phyloP scores from a whole-genome alignment of 2,888 invertebrate species.

The Melanostoma scalare region DNA sequence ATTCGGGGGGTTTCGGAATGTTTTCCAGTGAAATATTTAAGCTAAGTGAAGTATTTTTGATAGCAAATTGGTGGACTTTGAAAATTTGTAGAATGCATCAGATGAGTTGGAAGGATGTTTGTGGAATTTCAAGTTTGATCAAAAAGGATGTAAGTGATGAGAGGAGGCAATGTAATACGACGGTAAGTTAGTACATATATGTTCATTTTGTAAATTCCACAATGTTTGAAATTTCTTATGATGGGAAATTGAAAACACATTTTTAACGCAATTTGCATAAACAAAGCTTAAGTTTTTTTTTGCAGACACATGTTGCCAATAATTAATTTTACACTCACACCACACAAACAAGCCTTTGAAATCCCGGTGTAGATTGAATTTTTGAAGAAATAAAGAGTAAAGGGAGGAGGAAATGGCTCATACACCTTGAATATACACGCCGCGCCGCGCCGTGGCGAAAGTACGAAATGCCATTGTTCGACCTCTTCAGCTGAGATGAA shows the following conservation, averaged over 20 bases:
- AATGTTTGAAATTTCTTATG: too few species aligned
- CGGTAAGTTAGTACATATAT: too few species aligned
- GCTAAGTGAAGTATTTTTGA: constrained; percentile 33
- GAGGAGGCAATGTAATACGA: background rate
- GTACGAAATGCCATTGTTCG: too few species aligned
- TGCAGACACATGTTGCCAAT: constrained; percentile 2
- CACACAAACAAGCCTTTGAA: background rate
- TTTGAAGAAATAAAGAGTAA: background rate
- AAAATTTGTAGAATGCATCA: constrained; percentile 14
- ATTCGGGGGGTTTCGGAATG: constrained; percentile 19
- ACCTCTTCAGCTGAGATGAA: too few species aligned
- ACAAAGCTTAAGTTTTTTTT: background rate
- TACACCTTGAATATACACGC: too few species aligned
- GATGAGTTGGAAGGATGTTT: constrained; percentile 4
- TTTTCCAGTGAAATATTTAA: constrained; percentile 15
- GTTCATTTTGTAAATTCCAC: too few species aligned
- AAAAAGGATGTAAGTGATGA: background rate
- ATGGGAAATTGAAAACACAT: background rate
- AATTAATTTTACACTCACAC: background rate
- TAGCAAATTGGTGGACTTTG: constrained; percentile 27
- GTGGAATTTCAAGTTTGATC: constrained; percentile 4
- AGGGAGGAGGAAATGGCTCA: too few species aligned
- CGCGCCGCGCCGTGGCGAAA: too few species aligned
- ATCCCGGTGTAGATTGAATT: background rate
- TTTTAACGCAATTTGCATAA: background rate